Percentiles rank a stretch among this genome's conserved stretches.
These are phyloP conservation scores for Lipophrys pholis DNA, from an alignment of 2,113 vertebrate species.

Conservation along the genomic window DNA sequence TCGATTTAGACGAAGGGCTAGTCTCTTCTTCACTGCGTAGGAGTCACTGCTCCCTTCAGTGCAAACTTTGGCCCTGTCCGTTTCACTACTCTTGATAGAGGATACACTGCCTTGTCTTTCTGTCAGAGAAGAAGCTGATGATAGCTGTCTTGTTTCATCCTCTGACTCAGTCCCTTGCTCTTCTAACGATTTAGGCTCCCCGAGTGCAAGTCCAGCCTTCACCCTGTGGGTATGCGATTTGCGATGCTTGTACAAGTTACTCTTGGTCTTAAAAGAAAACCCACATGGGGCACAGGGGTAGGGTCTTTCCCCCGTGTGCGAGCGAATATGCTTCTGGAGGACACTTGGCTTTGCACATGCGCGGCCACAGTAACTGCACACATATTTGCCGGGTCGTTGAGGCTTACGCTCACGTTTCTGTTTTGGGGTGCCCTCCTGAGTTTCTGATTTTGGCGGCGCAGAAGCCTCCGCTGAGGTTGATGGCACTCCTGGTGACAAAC, in stretches of 20 bases:
- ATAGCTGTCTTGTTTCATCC: conserved; percentile 86
- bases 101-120: conserved; percentile 78
- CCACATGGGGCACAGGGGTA: conserved; percentile 95
- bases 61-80: conserved; percentile 76
- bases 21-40: conserved; percentile 93
- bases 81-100: conserved; percentile 79
- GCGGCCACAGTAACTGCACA: conserved; percentile 94
- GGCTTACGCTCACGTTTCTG: conserved; percentile 91
- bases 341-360: conserved; percentile 98
- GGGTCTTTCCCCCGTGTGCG: conserved; percentile 95
- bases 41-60: conserved; percentile 84
- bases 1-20: conserved; percentile 91
- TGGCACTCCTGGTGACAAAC: conserved; percentile 80
- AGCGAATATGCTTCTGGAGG: conserved; percentile 97
- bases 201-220: conserved; percentile 91
- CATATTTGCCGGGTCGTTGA: conserved; percentile 95
- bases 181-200: conserved; percentile 81
- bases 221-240: conserved; percentile 96
- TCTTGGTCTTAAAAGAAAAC: conserved; percentile 99
- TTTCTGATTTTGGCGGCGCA: conserved; percentile 75
- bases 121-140: conserved; percentile 78
- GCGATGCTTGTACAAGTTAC: conserved; percentile 96
- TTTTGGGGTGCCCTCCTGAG: conserved; percentile 86
- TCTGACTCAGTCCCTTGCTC: conserved; percentile 93
- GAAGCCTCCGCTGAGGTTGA: conserved; percentile 73